These are phyloP conservation scores for Pterocles orientalis DNA, from an alignment of 2,113 vertebrate species.

Conservation along the genomic window DNA sequence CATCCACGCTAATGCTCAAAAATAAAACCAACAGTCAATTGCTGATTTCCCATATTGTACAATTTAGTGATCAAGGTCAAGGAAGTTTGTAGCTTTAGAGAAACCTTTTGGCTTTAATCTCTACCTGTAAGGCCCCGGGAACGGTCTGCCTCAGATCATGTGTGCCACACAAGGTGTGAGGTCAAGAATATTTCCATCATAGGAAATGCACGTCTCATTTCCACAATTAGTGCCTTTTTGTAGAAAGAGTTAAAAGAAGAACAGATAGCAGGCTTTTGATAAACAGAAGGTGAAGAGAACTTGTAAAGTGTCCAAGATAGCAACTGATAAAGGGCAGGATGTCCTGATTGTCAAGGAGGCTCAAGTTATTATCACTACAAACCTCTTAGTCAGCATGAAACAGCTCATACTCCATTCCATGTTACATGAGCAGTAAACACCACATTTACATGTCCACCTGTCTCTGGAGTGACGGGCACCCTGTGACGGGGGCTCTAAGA, in stretches of 20 bases:
- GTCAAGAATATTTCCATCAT: not conserved
- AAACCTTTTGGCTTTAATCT: not conserved
- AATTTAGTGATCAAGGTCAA: not conserved
- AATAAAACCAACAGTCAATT: not conserved
- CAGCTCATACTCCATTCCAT: not conserved
- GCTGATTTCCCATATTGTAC: not conserved
- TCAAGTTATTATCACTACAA: constrained; percentile 28
- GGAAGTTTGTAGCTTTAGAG: not conserved
- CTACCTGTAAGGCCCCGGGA: not conserved
- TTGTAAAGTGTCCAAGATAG: not conserved
- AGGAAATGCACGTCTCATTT: not conserved
- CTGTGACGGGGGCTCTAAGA: not conserved
- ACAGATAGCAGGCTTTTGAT: not conserved
- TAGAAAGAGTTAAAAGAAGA: constrained; percentile 1
- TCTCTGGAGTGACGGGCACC: not conserved
- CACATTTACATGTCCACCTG: not conserved
- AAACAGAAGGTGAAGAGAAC: not conserved
- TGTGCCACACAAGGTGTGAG: not conserved
- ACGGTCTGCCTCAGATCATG: not conserved
- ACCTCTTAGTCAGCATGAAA: not conserved
- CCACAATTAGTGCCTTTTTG: not conserved
- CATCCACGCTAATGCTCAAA: not conserved
- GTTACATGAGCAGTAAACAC: not conserved
- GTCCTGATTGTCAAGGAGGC: not conserved
- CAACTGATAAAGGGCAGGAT: not conserved